Evolutionary conservation across 2,888 invertebrate species (phyloP).

Genomic region (Ditula angustiorana): DNA sequence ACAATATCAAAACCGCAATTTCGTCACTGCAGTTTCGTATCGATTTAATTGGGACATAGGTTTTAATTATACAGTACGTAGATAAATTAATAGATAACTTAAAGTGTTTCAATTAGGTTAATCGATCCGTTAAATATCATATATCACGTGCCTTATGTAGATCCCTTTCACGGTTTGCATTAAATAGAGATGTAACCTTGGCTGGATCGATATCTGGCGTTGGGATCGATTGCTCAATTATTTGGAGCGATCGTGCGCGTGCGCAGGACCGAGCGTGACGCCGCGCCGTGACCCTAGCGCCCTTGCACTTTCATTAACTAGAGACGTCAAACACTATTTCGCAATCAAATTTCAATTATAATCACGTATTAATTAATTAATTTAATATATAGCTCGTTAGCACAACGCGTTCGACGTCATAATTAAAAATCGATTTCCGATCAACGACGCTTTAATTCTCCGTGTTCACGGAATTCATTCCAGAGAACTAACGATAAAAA

Average conservation of each 20-base stretch:
- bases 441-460: too few relatives aligned
- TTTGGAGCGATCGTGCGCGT: conserved; percentile 60
- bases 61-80: conserved; percentile 62
- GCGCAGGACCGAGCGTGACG: conserved; percentile 56
- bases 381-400: conserved; percentile 20
- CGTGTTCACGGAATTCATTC: neutral
- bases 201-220: conserved; percentile 14
- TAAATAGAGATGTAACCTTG: conserved; percentile 3
- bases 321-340: conserved; percentile 12
- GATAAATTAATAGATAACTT: conserved; percentile 32
- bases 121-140: conserved; percentile 9
- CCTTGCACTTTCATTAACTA: conserved; percentile 57
- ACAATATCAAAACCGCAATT: conserved; percentile 60
- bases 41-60: conserved; percentile 70
- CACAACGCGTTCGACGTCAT: neutral
- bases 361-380: conserved; percentile 17
- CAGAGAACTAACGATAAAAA: too few relatives aligned
- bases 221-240: conserved; percentile 60
- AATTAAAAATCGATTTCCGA: neutral
- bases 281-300: conserved; percentile 69
- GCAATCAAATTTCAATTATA: conserved; percentile 31
- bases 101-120: conserved; percentile 46
- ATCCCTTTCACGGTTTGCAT: conserved; percentile 8
- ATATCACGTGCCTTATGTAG: conserved; percentile 11
- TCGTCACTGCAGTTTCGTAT: conserved; percentile 64